phyloP scores from a whole-genome alignment of 2,113 vertebrate species.

The Gavia stellata region DNA sequence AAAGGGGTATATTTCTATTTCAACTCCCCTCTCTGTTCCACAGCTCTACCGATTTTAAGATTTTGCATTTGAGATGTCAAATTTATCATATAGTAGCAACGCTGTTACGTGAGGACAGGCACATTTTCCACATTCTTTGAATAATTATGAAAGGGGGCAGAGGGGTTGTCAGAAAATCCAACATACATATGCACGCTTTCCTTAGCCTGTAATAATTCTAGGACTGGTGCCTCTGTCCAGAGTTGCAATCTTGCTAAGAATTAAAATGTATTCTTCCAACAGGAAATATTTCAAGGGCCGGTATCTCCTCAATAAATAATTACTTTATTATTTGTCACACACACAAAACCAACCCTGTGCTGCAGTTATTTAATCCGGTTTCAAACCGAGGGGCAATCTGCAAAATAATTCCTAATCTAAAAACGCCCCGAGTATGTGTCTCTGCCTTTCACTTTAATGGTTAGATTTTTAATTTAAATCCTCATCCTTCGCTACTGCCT shows the following conservation, averaged over 20 bases:
- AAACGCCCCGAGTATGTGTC: neutral
- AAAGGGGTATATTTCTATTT: neutral
- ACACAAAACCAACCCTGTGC: neutral
- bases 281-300: neutral
- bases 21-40: neutral
- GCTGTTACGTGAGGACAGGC: neutral
- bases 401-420: neutral
- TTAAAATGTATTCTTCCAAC: conserved; percentile 2
- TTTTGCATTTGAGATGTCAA: neutral
- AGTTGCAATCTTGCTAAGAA: conserved; percentile 36
- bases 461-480: conserved; percentile 56
- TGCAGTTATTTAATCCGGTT: conserved; percentile 30
- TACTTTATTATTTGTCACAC: conserved; percentile 49
- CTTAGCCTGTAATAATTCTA: conserved; percentile 35
- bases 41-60: neutral
- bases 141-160: neutral
- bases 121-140: neutral
- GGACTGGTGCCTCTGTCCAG: conserved; percentile 37
- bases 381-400: conserved; percentile 1
- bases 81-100: neutral
- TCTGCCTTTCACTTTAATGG: neutral
- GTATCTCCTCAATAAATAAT: conserved; percentile 23
- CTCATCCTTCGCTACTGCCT: conserved; percentile 29
- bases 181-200: neutral
- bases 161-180: neutral